Base-by-base conservation (phyloP, 2,113 vertebrate genomes). In the Herpetotheres cachinnans region DNA sequence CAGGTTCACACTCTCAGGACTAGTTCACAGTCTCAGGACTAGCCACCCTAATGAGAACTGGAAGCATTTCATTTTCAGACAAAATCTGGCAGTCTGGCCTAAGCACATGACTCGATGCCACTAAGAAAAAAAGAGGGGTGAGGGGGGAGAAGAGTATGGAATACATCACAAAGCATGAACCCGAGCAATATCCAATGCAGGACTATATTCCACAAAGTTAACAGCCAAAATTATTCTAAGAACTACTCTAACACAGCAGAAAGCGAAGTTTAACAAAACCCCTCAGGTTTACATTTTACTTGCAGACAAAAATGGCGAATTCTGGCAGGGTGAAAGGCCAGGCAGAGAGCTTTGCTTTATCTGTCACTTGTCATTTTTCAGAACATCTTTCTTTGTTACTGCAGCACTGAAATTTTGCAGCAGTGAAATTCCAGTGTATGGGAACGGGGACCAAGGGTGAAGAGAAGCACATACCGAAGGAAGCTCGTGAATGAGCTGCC, bases 331-430 rank as follows among this genome's bases (percentile, higher is more conserved):
- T 71, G 72, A 74, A 74, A 72, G 76, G 69, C 50, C 80, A 82
- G 47, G 26, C 63, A 71, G 44, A 92, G 56, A 52, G 61, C 34
- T 95, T 79, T 21, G 49, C 54, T 91, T 87, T 49, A 36, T 38
- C 76, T 90, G 55, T 49, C 56, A 54, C 70, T 87, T 66, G 82
- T 36, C 42, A 16, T 76, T 92, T 88, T 92, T 63, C 65, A 67
- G 82, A 84, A 86, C 22, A 90, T 36, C 56, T 89, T 59, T 79
- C 0, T 82, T 89, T 74, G 54, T 63, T 73, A 40, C 8, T 67
- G 59, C 32, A 80, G 55, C 32, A 29, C 27, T 21, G 6, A 66
- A 74, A 62, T 62, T 73, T 59, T 83, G 49, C 85, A 58, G 63
- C 76, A 86, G 29, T 40, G 80, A 89, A 71, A 86, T 92, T 67